Conservation (phyloP, 2,888 invertebrate species). For the Amphiduros pacificus region DNA sequence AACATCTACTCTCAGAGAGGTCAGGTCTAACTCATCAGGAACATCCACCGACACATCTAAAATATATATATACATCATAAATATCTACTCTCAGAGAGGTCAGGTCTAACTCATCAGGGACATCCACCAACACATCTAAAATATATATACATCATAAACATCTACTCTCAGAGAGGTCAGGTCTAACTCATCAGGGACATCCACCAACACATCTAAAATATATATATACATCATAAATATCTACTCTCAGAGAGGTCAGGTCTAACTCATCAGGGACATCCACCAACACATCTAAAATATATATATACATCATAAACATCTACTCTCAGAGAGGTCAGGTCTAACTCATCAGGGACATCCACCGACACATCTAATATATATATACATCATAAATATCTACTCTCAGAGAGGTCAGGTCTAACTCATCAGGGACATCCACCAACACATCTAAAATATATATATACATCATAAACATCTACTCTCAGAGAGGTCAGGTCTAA, state of each 20-base stretch:
- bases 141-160: too few relatives aligned
- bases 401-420: slow-evolving; percentile 78
- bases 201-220: too few relatives aligned
- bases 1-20: slow-evolving; percentile 73
- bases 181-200: slow-evolving; percentile 83
- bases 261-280: slow-evolving; percentile 86
- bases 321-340: slow-evolving; percentile 76
- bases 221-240: too few relatives aligned
- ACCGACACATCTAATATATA: slow-evolving; percentile 75
- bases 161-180: slow-evolving; percentile 74
- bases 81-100: slow-evolving; percentile 73
- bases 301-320: too few relatives aligned
- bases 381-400: too few relatives aligned
- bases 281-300: too few relatives aligned
- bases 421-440: slow-evolving; percentile 80
- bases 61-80: too few relatives aligned
- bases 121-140: too few relatives aligned
- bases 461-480: too few relatives aligned
- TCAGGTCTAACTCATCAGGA: slow-evolving; percentile 79
- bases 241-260: slow-evolving; percentile 73
- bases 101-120: slow-evolving; percentile 82
- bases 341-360: slow-evolving; percentile 82
- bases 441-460: slow-evolving; percentile 70
- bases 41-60: too few relatives aligned
- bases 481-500: slow-evolving; percentile 79